Evolutionary conservation across 2,113 vertebrate genomes (phyloP).

Genomic region (Alethe diademata): DNA sequence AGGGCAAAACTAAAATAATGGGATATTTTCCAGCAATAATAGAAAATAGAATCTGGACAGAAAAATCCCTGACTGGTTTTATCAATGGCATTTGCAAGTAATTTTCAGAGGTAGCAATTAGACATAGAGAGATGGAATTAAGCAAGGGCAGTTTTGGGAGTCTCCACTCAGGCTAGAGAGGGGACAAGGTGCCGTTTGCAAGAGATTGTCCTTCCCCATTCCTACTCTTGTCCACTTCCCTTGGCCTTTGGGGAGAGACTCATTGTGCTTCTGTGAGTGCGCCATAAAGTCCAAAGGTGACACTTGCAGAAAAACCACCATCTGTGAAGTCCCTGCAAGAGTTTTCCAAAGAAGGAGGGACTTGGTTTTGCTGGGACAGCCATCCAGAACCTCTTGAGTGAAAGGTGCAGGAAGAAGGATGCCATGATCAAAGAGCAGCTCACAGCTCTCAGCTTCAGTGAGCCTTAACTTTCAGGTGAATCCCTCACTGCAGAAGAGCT

Average conservation of each 20-base stretch:
- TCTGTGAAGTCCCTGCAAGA: neutral
- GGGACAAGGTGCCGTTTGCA: neutral
- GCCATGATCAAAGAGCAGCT: neutral
- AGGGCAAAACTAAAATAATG: neutral
- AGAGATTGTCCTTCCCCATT: neutral
- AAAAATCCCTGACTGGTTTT: neutral
- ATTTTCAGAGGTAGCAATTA: neutral
- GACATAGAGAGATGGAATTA: neutral
- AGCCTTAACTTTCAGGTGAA: neutral
- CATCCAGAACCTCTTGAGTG: neutral
- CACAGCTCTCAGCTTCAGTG: neutral
- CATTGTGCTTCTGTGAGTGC: neutral
- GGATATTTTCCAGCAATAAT: neutral
- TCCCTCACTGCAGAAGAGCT: neutral
- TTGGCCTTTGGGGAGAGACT: neutral
- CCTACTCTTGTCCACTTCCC: neutral
- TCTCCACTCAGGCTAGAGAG: neutral
- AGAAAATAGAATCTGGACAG: neutral
- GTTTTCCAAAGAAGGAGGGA: neutral
- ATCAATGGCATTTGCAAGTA: neutral
- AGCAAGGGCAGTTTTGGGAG: neutral
- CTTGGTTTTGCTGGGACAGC: neutral
- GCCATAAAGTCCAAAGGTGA: neutral
- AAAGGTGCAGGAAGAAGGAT: neutral
- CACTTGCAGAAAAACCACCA: neutral